phyloP scores from a whole-genome alignment of 1,140 invertebrate genomes.

The Agraylea sexmaculata region DNA sequence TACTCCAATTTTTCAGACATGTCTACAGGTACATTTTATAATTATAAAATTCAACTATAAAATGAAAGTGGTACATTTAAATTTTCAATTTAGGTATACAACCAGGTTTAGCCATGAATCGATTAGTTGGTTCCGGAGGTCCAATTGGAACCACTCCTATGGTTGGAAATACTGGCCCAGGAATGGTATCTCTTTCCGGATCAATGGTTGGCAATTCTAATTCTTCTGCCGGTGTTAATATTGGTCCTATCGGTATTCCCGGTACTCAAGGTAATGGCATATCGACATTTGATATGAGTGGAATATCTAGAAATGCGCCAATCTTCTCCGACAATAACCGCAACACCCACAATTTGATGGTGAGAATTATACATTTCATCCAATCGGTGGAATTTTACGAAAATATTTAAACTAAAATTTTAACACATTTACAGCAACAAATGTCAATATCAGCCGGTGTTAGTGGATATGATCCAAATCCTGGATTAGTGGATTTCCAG shows the following conservation, averaged over 20 bases:
- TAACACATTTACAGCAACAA: constrained; percentile 22
- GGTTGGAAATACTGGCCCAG: constrained; percentile 2
- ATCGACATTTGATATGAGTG: constrained; percentile 34
- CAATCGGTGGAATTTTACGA: background rate
- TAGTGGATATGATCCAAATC: constrained; percentile 27
- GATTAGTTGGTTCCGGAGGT: constrained; percentile 10
- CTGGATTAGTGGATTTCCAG: constrained; percentile 30
- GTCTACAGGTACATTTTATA: constrained; percentile 11
- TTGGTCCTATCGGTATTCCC: constrained; percentile 17
- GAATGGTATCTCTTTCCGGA: constrained; percentile 2
- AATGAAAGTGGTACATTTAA: constrained; percentile 2
- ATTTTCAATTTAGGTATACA: constrained; percentile 9
- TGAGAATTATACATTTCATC: constrained; percentile 14
- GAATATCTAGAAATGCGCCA: constrained; percentile 33
- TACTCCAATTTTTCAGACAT: constrained; percentile 24
- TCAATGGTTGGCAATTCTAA: constrained; percentile 1
- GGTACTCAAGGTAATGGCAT: constrained; percentile 28
- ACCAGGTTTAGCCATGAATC: constrained; percentile 12
- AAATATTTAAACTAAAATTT: background rate
- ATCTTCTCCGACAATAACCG: constrained; percentile 36
- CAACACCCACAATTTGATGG: constrained; percentile 39
- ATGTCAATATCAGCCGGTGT: constrained; percentile 33
- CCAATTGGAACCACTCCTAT: constrained; percentile 6
- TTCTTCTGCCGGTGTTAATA: constrained; percentile 5
- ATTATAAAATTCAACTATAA: background rate